These are phyloP conservation scores for Mormyrops boulengeri DNA, from an alignment of 2,797 vertebrate species.

Conservation along the genomic window DNA sequence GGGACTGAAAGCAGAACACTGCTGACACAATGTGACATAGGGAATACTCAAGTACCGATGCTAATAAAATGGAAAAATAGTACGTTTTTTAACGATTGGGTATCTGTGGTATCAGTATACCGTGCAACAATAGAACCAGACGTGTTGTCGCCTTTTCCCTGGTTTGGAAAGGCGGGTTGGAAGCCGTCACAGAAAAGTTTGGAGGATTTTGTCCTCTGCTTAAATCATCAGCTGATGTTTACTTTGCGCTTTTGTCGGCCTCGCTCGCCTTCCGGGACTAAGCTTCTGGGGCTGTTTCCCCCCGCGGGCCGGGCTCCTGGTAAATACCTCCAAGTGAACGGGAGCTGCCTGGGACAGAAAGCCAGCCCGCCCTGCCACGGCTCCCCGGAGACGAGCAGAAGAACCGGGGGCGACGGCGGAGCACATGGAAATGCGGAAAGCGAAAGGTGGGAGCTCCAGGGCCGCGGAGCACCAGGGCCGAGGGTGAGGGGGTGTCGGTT, in stretches of 20 bases:
- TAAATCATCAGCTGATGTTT: background rate
- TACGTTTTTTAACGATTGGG: no score
- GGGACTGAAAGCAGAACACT: background rate
- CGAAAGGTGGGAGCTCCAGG: background rate
- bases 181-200: background rate
- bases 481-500: background rate
- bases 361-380: background rate
- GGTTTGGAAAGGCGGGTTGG: background rate
- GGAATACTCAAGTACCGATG: background rate
- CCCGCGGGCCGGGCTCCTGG: background rate
- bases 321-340: constrained; percentile 12
- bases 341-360: background rate
- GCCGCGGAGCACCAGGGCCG: background rate
- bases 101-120: background rate
- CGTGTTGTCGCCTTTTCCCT: background rate
- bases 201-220: constrained; percentile 6
- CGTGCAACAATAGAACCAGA: background rate
- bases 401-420: background rate
- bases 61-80: background rate
- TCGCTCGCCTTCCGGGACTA: background rate
- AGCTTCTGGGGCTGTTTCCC: background rate
- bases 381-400: background rate
- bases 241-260: background rate
- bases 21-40: background rate
- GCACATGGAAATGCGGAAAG: background rate